Conservation (phyloP, 2,113 vertebrate species). For the Pelodiscus sinensis region DNA sequence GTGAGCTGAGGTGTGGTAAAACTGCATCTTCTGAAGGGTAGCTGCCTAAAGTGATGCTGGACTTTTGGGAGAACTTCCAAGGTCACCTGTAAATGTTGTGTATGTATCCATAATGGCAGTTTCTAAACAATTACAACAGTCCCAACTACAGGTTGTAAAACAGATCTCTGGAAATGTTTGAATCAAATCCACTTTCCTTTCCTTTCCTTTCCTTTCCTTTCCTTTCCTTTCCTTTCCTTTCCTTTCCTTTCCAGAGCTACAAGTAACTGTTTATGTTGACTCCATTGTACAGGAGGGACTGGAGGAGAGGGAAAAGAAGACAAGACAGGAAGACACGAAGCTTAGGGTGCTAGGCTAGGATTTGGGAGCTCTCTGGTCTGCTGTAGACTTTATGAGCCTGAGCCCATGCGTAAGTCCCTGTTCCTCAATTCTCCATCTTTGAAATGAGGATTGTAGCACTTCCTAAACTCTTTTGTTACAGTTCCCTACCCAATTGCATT, state of each 20-base stretch:
- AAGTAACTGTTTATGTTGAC: fast-evolving
- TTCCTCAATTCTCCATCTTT: neutral
- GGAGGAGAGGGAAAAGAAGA: neutral
- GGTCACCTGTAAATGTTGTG: neutral
- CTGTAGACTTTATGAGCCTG: neutral
- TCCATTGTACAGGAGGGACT: neutral
- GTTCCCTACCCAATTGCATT: neutral
- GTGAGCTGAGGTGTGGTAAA: neutral
- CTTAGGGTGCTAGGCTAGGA: neutral
- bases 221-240: neutral
- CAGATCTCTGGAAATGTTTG: neutral
- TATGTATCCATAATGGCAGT: neutral
- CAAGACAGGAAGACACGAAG: neutral
- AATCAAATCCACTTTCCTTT: neutral
- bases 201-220: neutral
- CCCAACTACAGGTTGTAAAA: neutral
- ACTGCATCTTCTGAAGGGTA: neutral
- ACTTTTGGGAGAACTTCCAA: neutral
- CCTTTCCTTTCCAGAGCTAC: neutral
- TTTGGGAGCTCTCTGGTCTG: neutral
- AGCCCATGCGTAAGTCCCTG: neutral
- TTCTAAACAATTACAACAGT: neutral
- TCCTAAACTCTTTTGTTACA: neutral
- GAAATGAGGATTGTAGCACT: neutral
- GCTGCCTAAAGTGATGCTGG: neutral